phyloP scores from a whole-genome alignment of 2,797 vertebrate genomes.

The Melopsittacus undulatus region DNA sequence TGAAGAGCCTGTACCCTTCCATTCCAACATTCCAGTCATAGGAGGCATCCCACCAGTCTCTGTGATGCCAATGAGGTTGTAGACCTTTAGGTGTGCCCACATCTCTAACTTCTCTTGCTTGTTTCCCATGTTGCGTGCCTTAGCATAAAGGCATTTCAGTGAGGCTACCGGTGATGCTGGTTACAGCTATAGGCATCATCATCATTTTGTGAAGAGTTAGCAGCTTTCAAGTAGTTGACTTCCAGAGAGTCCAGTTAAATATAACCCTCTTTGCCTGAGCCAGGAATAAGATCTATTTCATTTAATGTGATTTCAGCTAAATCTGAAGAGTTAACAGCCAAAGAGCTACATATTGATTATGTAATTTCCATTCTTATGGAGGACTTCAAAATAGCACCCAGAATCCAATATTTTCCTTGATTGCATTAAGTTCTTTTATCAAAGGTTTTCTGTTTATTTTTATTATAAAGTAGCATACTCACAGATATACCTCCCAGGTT shows the following conservation, averaged over 20 bases:
- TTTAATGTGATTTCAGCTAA: constrained; percentile 52
- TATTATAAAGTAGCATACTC: not conserved
- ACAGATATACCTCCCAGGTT: not conserved
- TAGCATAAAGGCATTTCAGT: not conserved
- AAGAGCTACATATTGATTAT: constrained; percentile 54
- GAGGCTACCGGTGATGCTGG: not conserved
- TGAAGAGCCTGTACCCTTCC: not conserved
- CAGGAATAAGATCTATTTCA: constrained; percentile 35
- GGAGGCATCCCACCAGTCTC: not conserved
- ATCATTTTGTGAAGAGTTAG: not conserved
- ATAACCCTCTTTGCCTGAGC: not conserved
- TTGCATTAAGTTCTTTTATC: not conserved
- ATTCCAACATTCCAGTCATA: not conserved
- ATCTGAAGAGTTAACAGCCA: constrained; percentile 35
- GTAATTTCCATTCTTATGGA: constrained; percentile 11
- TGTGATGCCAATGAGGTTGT: not conserved
- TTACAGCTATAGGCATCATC: not conserved
- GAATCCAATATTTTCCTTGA: constrained; percentile 6
- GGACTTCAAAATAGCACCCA: not conserved
- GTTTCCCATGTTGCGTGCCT: not conserved
- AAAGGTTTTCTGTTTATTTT: constrained; percentile 5
- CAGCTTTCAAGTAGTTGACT: constrained; percentile 24
- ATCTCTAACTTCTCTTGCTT: not conserved
- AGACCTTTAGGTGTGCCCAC: not conserved
- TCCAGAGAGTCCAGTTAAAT: constrained; percentile 39